Evolutionary conservation across 1,140 invertebrate species (phyloP).

Genomic region (Orchestia grillus): DNA sequence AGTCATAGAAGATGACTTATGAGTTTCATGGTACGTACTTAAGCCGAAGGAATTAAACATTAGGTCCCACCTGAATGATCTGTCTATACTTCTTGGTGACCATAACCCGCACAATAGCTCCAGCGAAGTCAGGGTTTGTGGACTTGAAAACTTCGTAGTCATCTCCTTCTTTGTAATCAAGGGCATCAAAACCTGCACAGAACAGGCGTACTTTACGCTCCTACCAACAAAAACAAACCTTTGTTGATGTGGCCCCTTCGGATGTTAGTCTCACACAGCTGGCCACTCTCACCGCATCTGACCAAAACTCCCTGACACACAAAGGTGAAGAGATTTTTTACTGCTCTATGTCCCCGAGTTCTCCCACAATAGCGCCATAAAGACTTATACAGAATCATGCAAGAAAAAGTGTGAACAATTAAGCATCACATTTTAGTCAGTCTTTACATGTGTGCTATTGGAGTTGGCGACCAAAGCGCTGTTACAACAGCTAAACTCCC

Average conservation of each 20-base stretch:
- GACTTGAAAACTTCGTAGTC: conserved; percentile 98
- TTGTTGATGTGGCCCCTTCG: background rate
- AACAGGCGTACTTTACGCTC: background rate
- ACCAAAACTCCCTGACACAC: background rate
- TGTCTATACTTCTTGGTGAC: conserved; percentile 92
- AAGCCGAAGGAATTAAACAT: background rate
- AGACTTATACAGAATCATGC: background rate
- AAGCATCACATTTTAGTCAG: background rate
- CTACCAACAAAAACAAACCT: background rate
- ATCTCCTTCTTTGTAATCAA: conserved; percentile 95
- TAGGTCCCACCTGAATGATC: conserved; percentile 85
- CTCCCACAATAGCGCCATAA: background rate
- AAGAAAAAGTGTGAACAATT: background rate
- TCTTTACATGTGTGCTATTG: background rate
- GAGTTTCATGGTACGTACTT: background rate
- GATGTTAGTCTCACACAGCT: background rate
- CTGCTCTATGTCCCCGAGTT: background rate
- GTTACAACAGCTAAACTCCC: background rate
- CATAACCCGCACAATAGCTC: conserved; percentile 94
- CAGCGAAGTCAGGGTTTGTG: conserved; percentile 96
- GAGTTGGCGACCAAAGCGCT: background rate
- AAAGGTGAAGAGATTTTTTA: too few relatives aligned
- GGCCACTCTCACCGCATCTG: background rate
- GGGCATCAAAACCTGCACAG: conserved; percentile 83
- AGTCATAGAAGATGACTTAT: background rate